Evolutionary conservation across 2,888 invertebrate genomes (phyloP).

Genomic region (Eristalis pertinax): DNA sequence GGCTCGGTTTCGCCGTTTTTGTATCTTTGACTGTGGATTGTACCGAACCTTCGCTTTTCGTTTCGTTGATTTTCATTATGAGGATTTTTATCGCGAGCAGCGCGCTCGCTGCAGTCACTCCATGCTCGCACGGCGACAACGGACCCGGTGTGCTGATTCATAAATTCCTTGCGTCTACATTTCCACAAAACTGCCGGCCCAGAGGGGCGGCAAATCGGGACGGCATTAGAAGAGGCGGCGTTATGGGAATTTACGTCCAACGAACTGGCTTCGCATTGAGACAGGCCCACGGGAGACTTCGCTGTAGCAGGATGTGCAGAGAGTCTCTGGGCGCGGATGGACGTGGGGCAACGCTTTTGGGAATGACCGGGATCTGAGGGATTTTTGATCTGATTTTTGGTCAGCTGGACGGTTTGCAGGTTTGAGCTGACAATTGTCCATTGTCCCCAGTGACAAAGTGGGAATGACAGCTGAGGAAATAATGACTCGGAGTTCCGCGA

Average conservation of each 20-base stretch:
- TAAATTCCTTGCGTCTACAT: constrained; percentile 59
- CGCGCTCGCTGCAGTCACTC: constrained; percentile 47
- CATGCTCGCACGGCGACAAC: constrained; percentile 51
- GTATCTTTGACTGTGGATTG: constrained; percentile 49
- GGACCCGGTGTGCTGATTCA: constrained; percentile 60
- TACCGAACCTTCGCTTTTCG: constrained; percentile 36
- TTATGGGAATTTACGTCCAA: not conserved
- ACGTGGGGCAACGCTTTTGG: no score
- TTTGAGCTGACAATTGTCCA: no score
- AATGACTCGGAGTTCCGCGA: no score
- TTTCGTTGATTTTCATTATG: constrained; percentile 67
- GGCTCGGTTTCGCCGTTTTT: constrained; percentile 23
- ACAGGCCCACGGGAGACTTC: not conserved
- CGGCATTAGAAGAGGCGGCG: not conserved
- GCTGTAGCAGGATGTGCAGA: no score
- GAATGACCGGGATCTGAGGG: no score
- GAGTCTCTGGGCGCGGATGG: no score
- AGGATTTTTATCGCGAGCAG: constrained; percentile 64
- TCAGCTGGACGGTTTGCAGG: no score
- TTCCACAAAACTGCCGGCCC: not conserved
- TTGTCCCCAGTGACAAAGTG: no score
- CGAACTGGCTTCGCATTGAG: not conserved
- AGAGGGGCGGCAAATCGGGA: constrained; percentile 1
- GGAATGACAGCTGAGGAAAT: no score
- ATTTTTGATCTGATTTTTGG: no score